phyloP scores from a whole-genome alignment of 2,797 vertebrate species.

The Gadopsis bispinosus region DNA sequence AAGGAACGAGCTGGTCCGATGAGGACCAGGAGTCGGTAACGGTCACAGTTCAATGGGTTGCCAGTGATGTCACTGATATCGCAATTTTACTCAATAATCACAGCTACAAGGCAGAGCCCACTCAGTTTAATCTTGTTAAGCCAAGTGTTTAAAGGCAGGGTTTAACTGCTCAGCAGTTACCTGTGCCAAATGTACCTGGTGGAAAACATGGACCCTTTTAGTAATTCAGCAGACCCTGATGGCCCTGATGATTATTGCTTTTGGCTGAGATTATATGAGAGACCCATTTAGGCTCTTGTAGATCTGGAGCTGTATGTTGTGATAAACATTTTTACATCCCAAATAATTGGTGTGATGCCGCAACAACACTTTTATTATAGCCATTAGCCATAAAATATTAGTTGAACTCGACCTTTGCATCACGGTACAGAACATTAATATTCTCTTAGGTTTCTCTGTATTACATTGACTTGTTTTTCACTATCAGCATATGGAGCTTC shows the following conservation, averaged over 20 bases:
- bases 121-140: conserved; percentile 61
- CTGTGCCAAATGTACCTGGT: conserved; percentile 48
- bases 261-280: conserved; percentile 38
- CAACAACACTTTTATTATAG: neutral
- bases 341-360: conserved; percentile 14
- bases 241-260: conserved; percentile 39
- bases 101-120: conserved; percentile 44
- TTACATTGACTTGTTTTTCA: conserved; percentile 3
- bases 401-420: neutral
- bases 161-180: conserved; percentile 44
- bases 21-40: conserved; percentile 5
- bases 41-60: conserved; percentile 25
- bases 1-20: neutral
- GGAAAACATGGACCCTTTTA: conserved; percentile 37
- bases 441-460: neutral
- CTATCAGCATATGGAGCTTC: neutral
- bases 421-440: neutral
- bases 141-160: conserved; percentile 54
- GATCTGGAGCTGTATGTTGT: conserved; percentile 16
- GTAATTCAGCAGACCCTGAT: conserved; percentile 43
- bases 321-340: conserved; percentile 15
- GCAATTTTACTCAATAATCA: conserved; percentile 39
- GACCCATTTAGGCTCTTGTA: neutral
- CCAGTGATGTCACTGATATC: conserved; percentile 32
- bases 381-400: neutral